Base-by-base conservation (phyloP, 1,140 invertebrate genomes). In the Drosophila mayri region DNA sequence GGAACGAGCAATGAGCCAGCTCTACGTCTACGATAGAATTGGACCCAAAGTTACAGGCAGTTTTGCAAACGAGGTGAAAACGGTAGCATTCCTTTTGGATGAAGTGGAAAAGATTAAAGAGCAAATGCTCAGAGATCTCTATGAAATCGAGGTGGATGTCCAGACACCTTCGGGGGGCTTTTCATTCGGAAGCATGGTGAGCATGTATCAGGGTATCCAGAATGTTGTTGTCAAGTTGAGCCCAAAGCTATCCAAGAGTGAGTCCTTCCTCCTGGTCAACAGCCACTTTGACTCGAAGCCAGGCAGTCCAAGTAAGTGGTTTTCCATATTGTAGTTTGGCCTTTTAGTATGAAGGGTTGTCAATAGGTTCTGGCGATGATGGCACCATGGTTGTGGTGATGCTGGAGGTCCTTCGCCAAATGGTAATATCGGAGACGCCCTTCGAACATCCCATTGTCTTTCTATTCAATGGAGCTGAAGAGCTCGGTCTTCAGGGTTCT, bases 231-330 rank as follows among this genome's bases (percentile, higher is more conserved):
- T 96, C 3, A 96, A 95, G 92, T 92, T 98, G 49, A 94, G 95
- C n/a, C 92, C 94, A 0, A 93, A 93, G 76, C 61, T 54, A 25
- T 79, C 82, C 3, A 65, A 43, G 0, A 91, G 91, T 22, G 59
- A 80, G 12, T 74, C 76, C 0, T 82, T 96, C 91, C 93, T 99
- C 55, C 93, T 99, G 60, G 94, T 99, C 54, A 99, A 99, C 93
- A 98, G 98, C 92, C 98, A 99, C 93, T 98, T 96, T 93, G 98
- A 99, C 93, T 95, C 96, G 40, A 97, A 98, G 81, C 93, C 96
- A 28, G 96, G 96, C 79, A 98, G 97, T 71, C 81, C 77, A 3
- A 79, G 73, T 41, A 49, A 59, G 35, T 28, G 0, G 4, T 44
- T 3, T 11, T 0, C 0, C 7, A 20, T 10, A 6, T 22, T 9